Conservation (phyloP, 2,113 vertebrate species). For the Nibea coibor region DNA sequence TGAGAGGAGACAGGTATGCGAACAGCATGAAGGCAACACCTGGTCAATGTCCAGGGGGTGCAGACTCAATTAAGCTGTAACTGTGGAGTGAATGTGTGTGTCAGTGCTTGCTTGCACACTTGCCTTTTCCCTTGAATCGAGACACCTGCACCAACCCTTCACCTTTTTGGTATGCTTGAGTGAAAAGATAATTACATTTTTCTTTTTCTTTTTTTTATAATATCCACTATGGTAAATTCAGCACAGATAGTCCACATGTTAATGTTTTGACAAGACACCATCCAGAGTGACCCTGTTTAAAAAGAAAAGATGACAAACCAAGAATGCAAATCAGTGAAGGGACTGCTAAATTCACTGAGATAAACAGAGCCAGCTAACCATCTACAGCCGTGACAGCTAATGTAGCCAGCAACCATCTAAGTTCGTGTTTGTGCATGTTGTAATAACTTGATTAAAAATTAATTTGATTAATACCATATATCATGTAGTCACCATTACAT, state of each 20-base stretch:
- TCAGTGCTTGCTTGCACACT: slow-evolving; percentile 45
- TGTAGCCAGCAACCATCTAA: too few relatives aligned
- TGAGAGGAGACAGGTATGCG: slow-evolving; percentile 73
- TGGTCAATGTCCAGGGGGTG: slow-evolving; percentile 71
- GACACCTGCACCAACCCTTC: slow-evolving; percentile 47
- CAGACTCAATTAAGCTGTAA: slow-evolving; percentile 66
- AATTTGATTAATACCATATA: too few relatives aligned
- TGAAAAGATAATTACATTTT: slow-evolving; percentile 6
- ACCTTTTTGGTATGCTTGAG: background rate
- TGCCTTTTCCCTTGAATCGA: slow-evolving; percentile 27
- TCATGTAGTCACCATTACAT: background rate
- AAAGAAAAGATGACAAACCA: too few relatives aligned
- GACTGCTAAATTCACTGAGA: too few relatives aligned
- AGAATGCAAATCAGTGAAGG: too few relatives aligned
- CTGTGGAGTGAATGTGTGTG: slow-evolving; percentile 19
- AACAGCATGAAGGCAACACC: slow-evolving; percentile 72
- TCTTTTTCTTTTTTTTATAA: background rate
- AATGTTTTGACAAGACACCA: background rate
- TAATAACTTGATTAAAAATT: too few relatives aligned
- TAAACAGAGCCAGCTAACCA: too few relatives aligned
- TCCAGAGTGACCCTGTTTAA: background rate
- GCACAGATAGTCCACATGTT: background rate
- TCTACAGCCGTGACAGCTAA: too few relatives aligned
- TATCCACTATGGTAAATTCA: background rate
- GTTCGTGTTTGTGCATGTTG: too few relatives aligned